These are phyloP conservation scores for Drosophila kanekoi DNA, from an alignment of 2,888 invertebrate genomes.

Conservation along the genomic window DNA sequence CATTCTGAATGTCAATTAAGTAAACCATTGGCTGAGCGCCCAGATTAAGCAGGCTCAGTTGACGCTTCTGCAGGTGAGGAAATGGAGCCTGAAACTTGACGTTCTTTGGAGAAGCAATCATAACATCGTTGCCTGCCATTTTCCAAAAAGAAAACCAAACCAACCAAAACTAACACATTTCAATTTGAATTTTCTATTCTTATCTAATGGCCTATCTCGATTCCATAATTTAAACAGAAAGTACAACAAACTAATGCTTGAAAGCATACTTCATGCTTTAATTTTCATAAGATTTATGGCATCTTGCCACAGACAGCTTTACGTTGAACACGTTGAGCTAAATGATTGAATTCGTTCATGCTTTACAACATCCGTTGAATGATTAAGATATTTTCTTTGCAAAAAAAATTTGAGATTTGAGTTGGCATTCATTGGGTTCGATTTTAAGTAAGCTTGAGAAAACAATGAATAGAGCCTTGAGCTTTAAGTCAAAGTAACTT, in stretches of 20 bases:
- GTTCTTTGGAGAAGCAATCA: slow-evolving; percentile 34
- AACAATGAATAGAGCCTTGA: no score
- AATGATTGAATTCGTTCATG: no score
- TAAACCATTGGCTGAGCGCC: slow-evolving; percentile 21
- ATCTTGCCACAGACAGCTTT: no score
- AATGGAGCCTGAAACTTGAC: slow-evolving; percentile 42
- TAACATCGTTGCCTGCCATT: slow-evolving; percentile 23
- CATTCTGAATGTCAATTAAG: slow-evolving; percentile 5
- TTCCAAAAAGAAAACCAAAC: not conserved
- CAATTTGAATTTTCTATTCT: not conserved
- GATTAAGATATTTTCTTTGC: no score
- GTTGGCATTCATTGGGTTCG: no score
- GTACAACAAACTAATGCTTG: not conserved
- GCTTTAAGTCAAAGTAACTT: no score
- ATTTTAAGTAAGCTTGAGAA: no score
- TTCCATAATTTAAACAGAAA: not conserved
- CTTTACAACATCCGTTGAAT: no score
- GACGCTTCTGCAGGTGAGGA: slow-evolving; percentile 34
- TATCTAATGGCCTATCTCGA: not conserved
- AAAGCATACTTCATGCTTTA: not conserved
- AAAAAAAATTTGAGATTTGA: no score
- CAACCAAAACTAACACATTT: not conserved
- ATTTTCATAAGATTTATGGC: no score
- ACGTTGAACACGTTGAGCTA: no score
- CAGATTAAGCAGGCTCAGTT: slow-evolving; percentile 43